These are phyloP conservation scores for Drosophila ironensis DNA, from an alignment of 1,140 invertebrate species.

Conservation along the genomic window DNA sequence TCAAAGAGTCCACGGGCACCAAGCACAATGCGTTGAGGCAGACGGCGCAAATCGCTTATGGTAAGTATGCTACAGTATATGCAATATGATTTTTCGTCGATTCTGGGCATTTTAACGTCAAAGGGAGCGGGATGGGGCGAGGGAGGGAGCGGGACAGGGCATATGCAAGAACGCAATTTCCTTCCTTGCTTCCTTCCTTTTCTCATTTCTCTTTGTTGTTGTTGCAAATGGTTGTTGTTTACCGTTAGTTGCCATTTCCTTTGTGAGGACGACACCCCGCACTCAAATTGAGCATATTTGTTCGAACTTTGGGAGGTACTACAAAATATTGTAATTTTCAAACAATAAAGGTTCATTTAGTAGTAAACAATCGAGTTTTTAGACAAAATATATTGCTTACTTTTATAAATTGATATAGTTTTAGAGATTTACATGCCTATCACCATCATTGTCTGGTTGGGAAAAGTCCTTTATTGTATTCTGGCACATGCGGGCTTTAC, in stretches of 20 bases:
- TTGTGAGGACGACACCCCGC: slow-evolving; percentile 42
- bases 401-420: too few relatives aligned
- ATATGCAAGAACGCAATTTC: slow-evolving; percentile 54
- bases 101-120: not conserved
- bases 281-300: too few relatives aligned
- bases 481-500: too few relatives aligned
- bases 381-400: too few relatives aligned
- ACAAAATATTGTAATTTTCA: too few relatives aligned
- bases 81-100: too few relatives aligned
- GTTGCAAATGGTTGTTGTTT: slow-evolving; percentile 21
- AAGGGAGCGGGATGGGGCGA: not conserved
- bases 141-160: not conserved
- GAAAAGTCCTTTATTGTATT: not conserved
- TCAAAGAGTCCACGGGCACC: slow-evolving; percentile 88
- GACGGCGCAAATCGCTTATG: slow-evolving; percentile 90
- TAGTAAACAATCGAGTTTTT: too few relatives aligned
- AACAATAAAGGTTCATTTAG: too few relatives aligned
- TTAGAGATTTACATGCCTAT: too few relatives aligned
- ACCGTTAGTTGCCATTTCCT: slow-evolving; percentile 32
- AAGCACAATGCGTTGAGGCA: slow-evolving; percentile 88
- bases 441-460: too few relatives aligned
- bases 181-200: slow-evolving; percentile 9
- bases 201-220: slow-evolving; percentile 5
- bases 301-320: too few relatives aligned
- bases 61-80: slow-evolving; percentile 82